phyloP scores from a whole-genome alignment of 2,888 invertebrate genomes.

The Epinotia bilunana region DNA sequence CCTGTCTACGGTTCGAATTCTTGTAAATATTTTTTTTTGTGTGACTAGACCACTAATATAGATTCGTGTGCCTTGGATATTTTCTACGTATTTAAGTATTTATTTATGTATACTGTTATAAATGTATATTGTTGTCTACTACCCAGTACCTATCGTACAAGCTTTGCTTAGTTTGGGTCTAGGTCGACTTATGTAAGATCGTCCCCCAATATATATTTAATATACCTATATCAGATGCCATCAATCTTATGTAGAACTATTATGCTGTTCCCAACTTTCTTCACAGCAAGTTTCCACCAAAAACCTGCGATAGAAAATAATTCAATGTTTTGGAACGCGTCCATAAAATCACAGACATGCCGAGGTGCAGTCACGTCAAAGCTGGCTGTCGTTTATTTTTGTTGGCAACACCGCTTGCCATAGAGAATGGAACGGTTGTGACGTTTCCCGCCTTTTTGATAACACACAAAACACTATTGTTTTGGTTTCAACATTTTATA shows the following conservation, averaged over 20 bases:
- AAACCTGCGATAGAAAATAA: constrained; percentile 27
- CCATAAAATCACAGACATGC: constrained; percentile 35
- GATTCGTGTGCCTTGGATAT: too few relatives aligned
- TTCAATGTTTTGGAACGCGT: constrained; percentile 32
- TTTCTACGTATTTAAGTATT: too few relatives aligned
- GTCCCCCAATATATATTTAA: too few relatives aligned
- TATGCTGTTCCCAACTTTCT: neutral
- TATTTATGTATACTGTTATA: too few relatives aligned
- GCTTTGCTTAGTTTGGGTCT: too few relatives aligned
- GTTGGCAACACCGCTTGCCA: constrained; percentile 29
- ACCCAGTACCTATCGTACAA: too few relatives aligned
- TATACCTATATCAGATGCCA: neutral
- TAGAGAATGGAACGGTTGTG: constrained; percentile 25
- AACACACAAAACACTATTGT: constrained; percentile 23
- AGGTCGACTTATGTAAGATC: too few relatives aligned
- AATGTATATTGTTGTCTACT: too few relatives aligned
- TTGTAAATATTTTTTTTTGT: too few relatives aligned
- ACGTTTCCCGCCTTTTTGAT: constrained; percentile 28
- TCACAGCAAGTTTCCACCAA: neutral
- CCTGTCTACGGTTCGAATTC: too few relatives aligned
- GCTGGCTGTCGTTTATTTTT: constrained; percentile 34
- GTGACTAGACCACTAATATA: too few relatives aligned
- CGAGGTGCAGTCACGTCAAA: constrained; percentile 34
- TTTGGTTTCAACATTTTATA: constrained; percentile 3
- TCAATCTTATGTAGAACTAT: neutral